A percentile compares a stretch with the other conserved stretches of the same genome.
Evolutionary conservation across 2,113 vertebrate species (phyloP).

Genomic region (Anolis sagrei): DNA sequence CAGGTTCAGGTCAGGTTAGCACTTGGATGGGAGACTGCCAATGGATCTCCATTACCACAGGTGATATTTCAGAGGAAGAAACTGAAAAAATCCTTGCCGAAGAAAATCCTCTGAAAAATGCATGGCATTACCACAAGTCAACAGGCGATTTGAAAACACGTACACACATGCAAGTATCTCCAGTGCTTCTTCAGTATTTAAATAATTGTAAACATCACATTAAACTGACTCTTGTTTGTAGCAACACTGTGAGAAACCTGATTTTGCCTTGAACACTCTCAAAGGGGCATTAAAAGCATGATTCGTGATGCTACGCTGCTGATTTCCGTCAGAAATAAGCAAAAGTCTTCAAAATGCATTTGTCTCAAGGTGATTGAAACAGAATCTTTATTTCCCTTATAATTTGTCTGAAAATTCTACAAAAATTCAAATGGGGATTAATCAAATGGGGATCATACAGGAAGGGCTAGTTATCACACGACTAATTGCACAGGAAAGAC

Average conservation of each 20-base stretch:
- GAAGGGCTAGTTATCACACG: too few relatives aligned
- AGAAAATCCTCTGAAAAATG: too few relatives aligned
- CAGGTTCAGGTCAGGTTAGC: too few relatives aligned
- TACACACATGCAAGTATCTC: not conserved
- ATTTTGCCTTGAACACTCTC: constrained; percentile 3
- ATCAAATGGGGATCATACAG: not conserved
- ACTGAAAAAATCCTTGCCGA: too few relatives aligned
- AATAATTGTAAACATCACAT: not conserved
- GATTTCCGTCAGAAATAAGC: constrained; percentile 16
- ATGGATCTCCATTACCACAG: too few relatives aligned
- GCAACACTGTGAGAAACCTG: constrained; percentile 9
- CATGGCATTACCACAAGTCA: too few relatives aligned
- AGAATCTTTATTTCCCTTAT: not conserved
- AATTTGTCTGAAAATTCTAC: not conserved
- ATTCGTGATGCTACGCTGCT: not conserved
- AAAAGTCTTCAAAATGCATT: not conserved
- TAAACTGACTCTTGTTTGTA: not conserved
- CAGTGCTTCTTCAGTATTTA: not conserved
- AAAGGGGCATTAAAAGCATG: not conserved
- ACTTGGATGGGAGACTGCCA: too few relatives aligned
- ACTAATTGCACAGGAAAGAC: not conserved
- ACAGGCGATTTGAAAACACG: too few relatives aligned
- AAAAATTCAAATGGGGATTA: not conserved
- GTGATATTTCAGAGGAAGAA: too few relatives aligned
- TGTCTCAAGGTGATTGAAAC: not conserved